Base-by-base conservation (phyloP, 2,888 invertebrate genomes). In the Tipula unca region DNA sequence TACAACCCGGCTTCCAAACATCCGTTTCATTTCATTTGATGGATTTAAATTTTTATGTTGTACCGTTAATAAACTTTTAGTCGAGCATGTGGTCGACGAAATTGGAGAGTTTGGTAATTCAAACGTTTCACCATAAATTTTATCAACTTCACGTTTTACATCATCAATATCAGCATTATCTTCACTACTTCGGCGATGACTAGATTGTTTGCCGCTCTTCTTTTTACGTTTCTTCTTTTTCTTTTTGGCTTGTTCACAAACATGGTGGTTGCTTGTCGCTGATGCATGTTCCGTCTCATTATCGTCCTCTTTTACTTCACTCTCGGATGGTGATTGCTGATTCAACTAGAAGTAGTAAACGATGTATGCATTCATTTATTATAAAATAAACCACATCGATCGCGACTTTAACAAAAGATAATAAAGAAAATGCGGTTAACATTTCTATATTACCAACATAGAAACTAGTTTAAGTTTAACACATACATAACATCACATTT, bases 1-100 rank as follows among this genome's bases (percentile, higher is more conserved):
- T 29, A 96, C 93, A 85, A 95, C 94, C 90, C 94, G 94, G 25
- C 95, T 94, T 29, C 96, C 96, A 92, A 96, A 96, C 88, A 96
- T 95, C 88, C 94, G 93, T 87, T 95, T 94, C 89, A 96, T 92
- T 91, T 96, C 96, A 91, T 95, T 95, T 87, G 95, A 95, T 13
- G 95, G 94, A 91, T 96, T 96, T 29, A 96, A 91, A 89, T 95
- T 92, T 89, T 95, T 95, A 87, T 93, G 92, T 87, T 95, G 94
- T 32, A 95, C 92, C 85, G 90, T 91, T 10, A 96, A 90, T 42
- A 95, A 90, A 82, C 92, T 91, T 87, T 93, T 92, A 85, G 86
- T 87, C 29, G 83, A 29, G 25, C 29, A 83, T n/a, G 87, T 87
- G 85, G 87, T 87, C 42, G 89, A 88, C 69, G 87, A 87, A 85